Base-by-base conservation (phyloP, 2,888 invertebrate genomes). In the Carpatolechia fugitivella region DNA sequence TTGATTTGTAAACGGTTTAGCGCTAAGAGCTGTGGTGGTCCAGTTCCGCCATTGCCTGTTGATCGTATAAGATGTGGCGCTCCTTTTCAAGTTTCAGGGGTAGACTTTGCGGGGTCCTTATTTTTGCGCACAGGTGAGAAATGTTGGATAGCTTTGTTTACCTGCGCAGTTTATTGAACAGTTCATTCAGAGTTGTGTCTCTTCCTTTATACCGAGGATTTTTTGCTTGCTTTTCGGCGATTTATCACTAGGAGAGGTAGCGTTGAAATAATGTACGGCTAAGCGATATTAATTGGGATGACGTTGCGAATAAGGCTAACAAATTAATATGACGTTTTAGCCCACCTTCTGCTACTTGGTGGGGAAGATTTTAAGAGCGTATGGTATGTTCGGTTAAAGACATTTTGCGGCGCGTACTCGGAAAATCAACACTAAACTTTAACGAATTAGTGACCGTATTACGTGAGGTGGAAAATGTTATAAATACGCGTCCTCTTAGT, bases 121-220 rank as follows among this genome's bases (percentile, higher is more conserved):
- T 29, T 40, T 31, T n/a, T 51, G 3, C 20, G 29, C 2, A n/a
- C 40, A 1, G 51, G 51, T 4, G 20, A 44, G 3, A 52, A 52
- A 35, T 52, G 52, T n/a, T 52, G 52, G 52, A 52, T 52, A 18
- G 35, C 29, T 11, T 35, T 52, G 31, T 52, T 52, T 24, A 52
- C 52, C 3, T 50, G 50, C 11, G 50, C 50, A 1, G 47, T 48
- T 2, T 48, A 48, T 10, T 2, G 47, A 7, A 31, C 47, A 14
- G 47, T 48, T n/a, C 47, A 40, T 14, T 31, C 30, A 1, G 47
- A 47, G 31, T 11, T 47, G 2, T 31, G 31, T 30, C 10, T 31
- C 2, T 47, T 31, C 5, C 47, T 47, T 5, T 47, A 30, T 11
- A 50, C 50, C 1, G 50, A 35, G 3, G 24, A 14, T 7, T 50